Base-by-base conservation (phyloP, 1,140 invertebrate genomes). In the Spodoptera litura region DNA sequence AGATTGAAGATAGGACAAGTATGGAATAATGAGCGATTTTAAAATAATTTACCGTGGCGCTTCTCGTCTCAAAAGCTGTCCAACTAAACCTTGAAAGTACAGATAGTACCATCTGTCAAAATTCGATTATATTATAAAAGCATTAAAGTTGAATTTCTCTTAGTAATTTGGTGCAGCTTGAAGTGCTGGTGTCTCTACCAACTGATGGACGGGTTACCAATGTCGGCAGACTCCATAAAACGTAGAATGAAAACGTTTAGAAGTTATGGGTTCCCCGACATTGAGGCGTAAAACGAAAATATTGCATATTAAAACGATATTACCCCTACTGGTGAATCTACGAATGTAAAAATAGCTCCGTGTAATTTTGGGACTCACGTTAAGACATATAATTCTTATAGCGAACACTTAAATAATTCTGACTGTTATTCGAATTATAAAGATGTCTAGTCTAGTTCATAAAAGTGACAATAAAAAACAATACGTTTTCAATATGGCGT, bases 1-100 rank as follows among this genome's bases (percentile, higher is more conserved):
- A 74, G 71, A 74, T 74, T 74, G 9, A 58, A 59, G 71, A 74
- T 74, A 61, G 49, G 53, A 44, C 38, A 4, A 6, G 51, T 52
- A 61, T 55, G 68, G 20, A 71, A 20, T 56, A 44, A 10, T 64
- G 5, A 64, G 2, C 15, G 44, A 44, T 15, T 56, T 25, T 10
- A 15, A 20, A 44, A 44, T 44, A 44, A 44, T 44, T 44, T 0
- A 44, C 38, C 38, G 8, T 44, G 38, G 38, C 6, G 38, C 38
- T 44, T 44, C 38, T 44, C 38, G 38, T 31, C 38, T 44, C 1
- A 20, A 20, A 20, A 20, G 20, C 20, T 20, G 20, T n/a, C n/a
- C n/a, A n/a, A n/a, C n/a, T n/a, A n/a, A n/a, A n/a, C n/a, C n/a
- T 0, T 6, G 6, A 38, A 38, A 6, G 38, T 38, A 38, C 38